Evolutionary conservation across 2,113 vertebrate genomes (phyloP), one percentile per base, ranked within the genome.

Genomic region (Acanthochromis polyacanthus): DNA sequence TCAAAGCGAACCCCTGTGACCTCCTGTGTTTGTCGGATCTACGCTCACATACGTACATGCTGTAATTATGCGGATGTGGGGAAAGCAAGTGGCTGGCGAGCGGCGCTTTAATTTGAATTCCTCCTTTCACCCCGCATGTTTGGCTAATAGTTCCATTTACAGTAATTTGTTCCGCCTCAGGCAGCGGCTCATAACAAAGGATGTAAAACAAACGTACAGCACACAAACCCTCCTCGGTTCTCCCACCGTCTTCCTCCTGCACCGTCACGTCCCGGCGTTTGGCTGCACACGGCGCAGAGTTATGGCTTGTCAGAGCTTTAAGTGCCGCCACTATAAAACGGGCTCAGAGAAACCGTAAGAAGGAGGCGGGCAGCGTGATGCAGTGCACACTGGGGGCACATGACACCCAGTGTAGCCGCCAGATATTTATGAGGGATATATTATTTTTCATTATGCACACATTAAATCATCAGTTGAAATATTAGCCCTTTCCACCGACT

Each of bases 391-490:
- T 84, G 17, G 64, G 67, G 84, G 50, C 75, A 10, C 80, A 71
- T 70, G 82, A 84, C 85, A 85, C 40, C 75, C 69, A 68, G 84
- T 79, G 79, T 75, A 73, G 55, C 82, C 85, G 5, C 72, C 60
- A 74, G 79, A 88, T 90, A 85, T 92, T 92, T 89, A 92, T 80
- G 81, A 82, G 71, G 71, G 73, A 83, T 69, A 78, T 85, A 90
- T 91, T 90, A 87, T 78, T 92, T 92, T 87, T 91, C 85, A 91
- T 92, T 91, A 86, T 81, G 84, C 82, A 83, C 78, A 75, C 72
- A 71, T 89, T 90, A 92, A 89, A 90, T 90, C 87, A 84, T 84
- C 70, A 61, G 65, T 71, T 84, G 75, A 88, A 88, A 87, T 82
- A 68, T 80, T 75, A 71, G 1, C 58, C n/a, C 12, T 59, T 32